Evolutionary conservation across 2,888 invertebrate species (phyloP), one percentile per base, ranked within the genome.

Genomic region (Stegana nigrithorax): DNA sequence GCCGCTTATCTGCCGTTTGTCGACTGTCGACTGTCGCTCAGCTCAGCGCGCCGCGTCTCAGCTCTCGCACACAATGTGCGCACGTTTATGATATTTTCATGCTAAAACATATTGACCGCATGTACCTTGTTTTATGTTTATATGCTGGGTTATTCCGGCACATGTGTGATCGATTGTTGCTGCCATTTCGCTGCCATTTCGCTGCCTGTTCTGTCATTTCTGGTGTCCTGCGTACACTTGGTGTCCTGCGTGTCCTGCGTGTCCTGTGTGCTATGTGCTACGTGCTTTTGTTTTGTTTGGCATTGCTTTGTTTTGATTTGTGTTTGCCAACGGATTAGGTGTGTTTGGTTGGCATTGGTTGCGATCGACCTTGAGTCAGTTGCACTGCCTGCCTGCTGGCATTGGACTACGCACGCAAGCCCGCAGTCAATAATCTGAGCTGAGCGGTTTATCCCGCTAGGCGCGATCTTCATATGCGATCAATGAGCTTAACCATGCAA

Each of bases 11-110:
- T 67, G n/a, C n/a, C n/a, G n/a, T n/a, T 58, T 68, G 67, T 59
- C 73, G 72, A 77, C 75, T 77, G 75, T 73, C 72, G 75, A 67
- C 75, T 74, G n/a, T n/a, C n/a, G n/a, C n/a, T n/a, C n/a, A n/a
- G n/a, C n/a, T n/a, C n/a, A n/a, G n/a, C n/a, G n/a, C n/a, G n/a
- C n/a, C n/a, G n/a, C n/a, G n/a, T n/a, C n/a, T n/a, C n/a, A n/a
- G n/a, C n/a, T n/a, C n/a, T n/a, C n/a, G n/a, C n/a, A n/a, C n/a
- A n/a, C n/a, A n/a, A n/a, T n/a, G n/a, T n/a, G n/a, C n/a, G n/a
- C 70, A 67, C 73, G 72, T 64, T 70, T 74, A 60, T 68, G 69
- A 59, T 68, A 67, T 63, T 62, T 53, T 65, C 51, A 29, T 25
- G 17, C 53, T 44, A 44, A 19, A 26, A 29, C 12, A 29, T 27